A percentile compares a stretch with the other conserved stretches of the same genome.
These are phyloP conservation scores for Sebastes hubbsi DNA, from an alignment of 2,797 vertebrate genomes.

Conservation along the genomic window DNA sequence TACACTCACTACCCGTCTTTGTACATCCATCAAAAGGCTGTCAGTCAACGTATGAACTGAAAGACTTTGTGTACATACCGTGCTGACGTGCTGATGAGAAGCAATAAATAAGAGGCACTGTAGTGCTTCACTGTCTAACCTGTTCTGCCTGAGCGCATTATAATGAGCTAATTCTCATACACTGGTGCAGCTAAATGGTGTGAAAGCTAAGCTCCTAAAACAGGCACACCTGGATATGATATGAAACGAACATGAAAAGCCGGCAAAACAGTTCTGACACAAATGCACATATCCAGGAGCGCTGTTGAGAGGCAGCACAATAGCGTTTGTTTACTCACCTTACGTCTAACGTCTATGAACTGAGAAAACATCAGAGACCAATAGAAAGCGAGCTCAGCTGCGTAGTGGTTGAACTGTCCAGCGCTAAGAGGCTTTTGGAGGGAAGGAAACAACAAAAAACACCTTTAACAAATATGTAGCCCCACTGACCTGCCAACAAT, in stretches of 20 bases:
- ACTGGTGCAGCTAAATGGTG: not conserved
- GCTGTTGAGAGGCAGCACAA: not conserved
- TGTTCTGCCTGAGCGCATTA: not conserved
- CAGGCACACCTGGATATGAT: not conserved
- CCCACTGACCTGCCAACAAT: not conserved
- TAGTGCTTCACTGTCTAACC: not conserved
- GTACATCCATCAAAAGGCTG: not conserved
- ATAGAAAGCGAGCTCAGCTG: constrained; percentile 94
- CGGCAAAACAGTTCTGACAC: not conserved
- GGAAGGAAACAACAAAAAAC: constrained; percentile 44
- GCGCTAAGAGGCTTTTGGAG: constrained; percentile 85
- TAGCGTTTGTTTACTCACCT: constrained; percentile 85
- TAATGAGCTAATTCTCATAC: not conserved
- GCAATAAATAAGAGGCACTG: not conserved
- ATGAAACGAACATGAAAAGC: not conserved
- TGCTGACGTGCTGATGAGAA: not conserved
- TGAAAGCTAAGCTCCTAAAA: not conserved
- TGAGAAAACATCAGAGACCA: constrained; percentile 98
- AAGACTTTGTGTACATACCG: not conserved
- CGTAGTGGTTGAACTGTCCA: constrained; percentile 91
- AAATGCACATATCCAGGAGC: not conserved
- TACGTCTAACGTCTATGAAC: constrained; percentile 96
- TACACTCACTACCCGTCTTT: not conserved
- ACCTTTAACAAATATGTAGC: constrained; percentile 37
- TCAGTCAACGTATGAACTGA: not conserved